Evolutionary conservation across 2,113 vertebrate species (phyloP).

Genomic region (Myodes glareolus): DNA sequence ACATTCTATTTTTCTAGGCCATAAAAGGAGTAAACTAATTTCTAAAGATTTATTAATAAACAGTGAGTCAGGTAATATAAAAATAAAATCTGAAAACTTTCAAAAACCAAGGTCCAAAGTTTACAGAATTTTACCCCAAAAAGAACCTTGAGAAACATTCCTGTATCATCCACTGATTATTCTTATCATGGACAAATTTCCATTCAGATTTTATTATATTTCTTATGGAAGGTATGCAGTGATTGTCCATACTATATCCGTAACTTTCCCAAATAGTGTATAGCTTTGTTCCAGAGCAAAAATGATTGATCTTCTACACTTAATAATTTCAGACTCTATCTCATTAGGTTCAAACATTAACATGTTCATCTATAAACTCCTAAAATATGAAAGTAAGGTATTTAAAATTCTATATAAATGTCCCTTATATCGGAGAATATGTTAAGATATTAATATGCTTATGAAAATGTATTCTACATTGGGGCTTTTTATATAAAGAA

Average conservation of each 20-base stretch:
- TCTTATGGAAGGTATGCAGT: neutral
- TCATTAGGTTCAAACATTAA: neutral
- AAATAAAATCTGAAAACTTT: too few species aligned
- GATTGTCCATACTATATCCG: neutral
- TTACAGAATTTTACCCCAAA: neutral
- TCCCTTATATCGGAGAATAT: neutral
- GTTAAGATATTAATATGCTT: neutral
- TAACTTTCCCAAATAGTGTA: neutral
- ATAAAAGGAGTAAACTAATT: too few species aligned
- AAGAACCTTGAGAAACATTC: neutral
- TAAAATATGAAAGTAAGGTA: neutral
- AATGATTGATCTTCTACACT: neutral
- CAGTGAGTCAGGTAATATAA: too few species aligned
- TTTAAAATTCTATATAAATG: neutral
- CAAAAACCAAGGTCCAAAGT: neutral
- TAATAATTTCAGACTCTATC: neutral
- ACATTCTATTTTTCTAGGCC: too few species aligned
- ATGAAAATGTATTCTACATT: neutral
- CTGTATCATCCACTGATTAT: neutral
- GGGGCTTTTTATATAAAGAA: accelerated
- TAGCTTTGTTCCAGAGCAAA: neutral
- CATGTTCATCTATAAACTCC: neutral
- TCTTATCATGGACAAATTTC: slow-evolving; percentile 32
- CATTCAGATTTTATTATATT: neutral
- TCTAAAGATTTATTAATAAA: too few species aligned